A percentile compares a stretch with the other conserved stretches of the same genome.
phyloP scores from a whole-genome alignment of 2,888 invertebrate species.

The Andrena minutula region DNA sequence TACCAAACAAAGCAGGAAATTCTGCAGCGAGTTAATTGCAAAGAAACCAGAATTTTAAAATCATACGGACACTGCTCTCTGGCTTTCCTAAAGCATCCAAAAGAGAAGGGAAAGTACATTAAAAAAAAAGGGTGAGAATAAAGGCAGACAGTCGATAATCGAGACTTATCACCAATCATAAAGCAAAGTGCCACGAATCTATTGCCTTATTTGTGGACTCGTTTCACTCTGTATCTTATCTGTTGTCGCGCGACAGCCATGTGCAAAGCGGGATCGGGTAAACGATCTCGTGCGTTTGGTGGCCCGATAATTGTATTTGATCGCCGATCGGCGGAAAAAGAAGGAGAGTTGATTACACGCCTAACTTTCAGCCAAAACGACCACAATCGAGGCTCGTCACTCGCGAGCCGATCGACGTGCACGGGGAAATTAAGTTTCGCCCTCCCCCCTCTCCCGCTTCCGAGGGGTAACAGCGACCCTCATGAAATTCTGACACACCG shows the following conservation, averaged over 20 bases:
- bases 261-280: conserved; percentile 36
- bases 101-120: too few species aligned
- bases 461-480: neutral
- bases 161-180: too few species aligned
- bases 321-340: conserved; percentile 32
- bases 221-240: conserved; percentile 53
- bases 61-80: too few species aligned
- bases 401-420: neutral
- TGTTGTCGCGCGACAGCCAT: conserved; percentile 49
- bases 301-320: conserved; percentile 71
- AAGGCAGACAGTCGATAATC: too few species aligned
- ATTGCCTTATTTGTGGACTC: conserved; percentile 54
- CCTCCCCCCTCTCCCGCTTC: neutral
- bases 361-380: conserved; percentile 31
- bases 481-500: conserved; percentile 40
- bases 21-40: neutral
- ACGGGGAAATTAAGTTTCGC: conserved; percentile 32
- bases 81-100: too few species aligned
- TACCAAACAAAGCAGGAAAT: neutral
- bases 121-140: too few species aligned
- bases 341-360: conserved; percentile 32
- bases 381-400: conserved; percentile 16
- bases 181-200: conserved; percentile 36
- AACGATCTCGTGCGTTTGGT: conserved; percentile 58
- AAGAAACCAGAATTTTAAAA: too few species aligned